A percentile compares a stretch with the other conserved stretches of the same genome.
These are phyloP conservation scores for Molossus molossus DNA, from an alignment of 2,797 vertebrate genomes.

Conservation along the genomic window DNA sequence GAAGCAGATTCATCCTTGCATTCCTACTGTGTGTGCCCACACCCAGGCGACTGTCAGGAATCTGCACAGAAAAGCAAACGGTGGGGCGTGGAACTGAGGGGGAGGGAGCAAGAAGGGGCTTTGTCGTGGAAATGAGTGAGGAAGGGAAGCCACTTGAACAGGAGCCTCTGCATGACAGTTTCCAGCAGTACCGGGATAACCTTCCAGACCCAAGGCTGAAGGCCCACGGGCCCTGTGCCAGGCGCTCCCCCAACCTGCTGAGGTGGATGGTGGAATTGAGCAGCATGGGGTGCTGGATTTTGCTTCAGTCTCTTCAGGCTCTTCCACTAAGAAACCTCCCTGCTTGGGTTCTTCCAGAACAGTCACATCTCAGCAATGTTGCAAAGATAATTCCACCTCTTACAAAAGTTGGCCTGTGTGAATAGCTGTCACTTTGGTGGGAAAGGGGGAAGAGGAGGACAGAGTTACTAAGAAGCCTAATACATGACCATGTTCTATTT, in stretches of 20 bases:
- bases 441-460: background rate
- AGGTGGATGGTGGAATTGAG: background rate
- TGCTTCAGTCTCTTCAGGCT: background rate
- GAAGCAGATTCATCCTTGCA: background rate
- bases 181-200: background rate
- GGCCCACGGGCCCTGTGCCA: rapidly evolving
- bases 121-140: background rate
- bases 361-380: background rate
- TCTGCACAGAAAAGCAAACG: background rate
- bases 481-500: background rate
- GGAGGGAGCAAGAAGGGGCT: background rate
- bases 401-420: background rate
- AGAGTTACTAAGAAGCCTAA: slow-evolving; percentile 16
- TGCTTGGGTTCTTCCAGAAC: background rate
- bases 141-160: background rate
- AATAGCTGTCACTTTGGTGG: background rate
- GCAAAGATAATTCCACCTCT: background rate
- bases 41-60: background rate
- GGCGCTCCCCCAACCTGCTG: background rate
- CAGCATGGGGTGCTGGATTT: background rate
- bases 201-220: background rate
- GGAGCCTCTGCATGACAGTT: background rate
- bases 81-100: rapidly evolving
- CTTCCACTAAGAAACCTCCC: background rate
- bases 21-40: background rate